Evolutionary conservation across 2,888 invertebrate genomes (phyloP), one percentile per base, ranked within the genome.

Genomic region (Ypsolopha scabrella): DNA sequence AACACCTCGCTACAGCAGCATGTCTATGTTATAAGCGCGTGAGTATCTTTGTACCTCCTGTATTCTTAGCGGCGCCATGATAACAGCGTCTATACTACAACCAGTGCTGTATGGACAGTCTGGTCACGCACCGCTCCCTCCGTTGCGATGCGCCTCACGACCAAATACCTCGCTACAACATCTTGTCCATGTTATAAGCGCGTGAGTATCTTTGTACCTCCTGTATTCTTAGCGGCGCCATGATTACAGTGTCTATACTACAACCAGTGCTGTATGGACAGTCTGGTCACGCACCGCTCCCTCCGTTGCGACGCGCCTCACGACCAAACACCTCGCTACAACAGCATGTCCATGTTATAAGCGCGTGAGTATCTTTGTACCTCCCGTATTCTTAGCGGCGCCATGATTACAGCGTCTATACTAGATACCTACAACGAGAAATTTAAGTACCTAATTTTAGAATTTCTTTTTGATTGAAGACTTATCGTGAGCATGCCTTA

Each of bases 11-110:
- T 90, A 58, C 82, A 80, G 73, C 90, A 87, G 61, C 89, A 83
- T 68, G 89, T 90, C 86, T 88, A 89, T 62, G 87, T 90, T 60
- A 88, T 91, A 53, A 91, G 92, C 79, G 90, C 91, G 92, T 92
- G 70, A 90, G 91, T 90, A 65, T 38, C 34, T 48, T 49, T 51
- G 44, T n/a, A n/a, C n/a, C n/a, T n/a, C n/a, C n/a, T n/a, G n/a
- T n/a, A n/a, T n/a, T n/a, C n/a, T n/a, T n/a, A n/a, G n/a, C n/a
- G n/a, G n/a, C n/a, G n/a, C n/a, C n/a, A n/a, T n/a, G n/a, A n/a
- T n/a, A n/a, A n/a, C n/a, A n/a, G n/a, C n/a, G n/a, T n/a, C n/a
- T n/a, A n/a, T n/a, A n/a, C 75, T 90, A 35, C 87, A 89, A 52
- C 88, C 89, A 2, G 78, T 88, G 70, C 81, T 80, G 63, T 91